A percentile compares a stretch with the other conserved stretches of the same genome.
phyloP scores from a whole-genome alignment of 2,797 vertebrate species.

The Ispidina lecontei region DNA sequence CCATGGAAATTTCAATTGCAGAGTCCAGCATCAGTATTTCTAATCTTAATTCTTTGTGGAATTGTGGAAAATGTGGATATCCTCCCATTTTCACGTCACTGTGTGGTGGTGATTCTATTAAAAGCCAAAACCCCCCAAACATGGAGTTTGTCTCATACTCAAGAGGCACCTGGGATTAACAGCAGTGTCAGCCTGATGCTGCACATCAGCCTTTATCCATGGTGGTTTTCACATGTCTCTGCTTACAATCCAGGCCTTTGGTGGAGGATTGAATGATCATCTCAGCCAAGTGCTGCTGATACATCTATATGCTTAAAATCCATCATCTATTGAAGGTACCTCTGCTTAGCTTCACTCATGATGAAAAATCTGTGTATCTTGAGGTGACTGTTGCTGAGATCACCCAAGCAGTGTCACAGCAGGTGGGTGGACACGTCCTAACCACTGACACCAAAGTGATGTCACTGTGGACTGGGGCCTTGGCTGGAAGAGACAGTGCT shows the following conservation, averaged over 20 bases:
- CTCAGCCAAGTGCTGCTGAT: not conserved
- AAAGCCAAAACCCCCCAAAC: not conserved
- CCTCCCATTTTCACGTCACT: not conserved
- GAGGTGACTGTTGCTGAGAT: not conserved
- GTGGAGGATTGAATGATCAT: not conserved
- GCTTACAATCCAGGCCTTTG: not conserved
- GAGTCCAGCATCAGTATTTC: not conserved
- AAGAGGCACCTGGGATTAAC: not conserved
- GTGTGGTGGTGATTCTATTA: not conserved
- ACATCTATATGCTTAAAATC: rapidly evolving
- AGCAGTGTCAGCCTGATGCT: not conserved
- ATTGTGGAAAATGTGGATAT: not conserved
- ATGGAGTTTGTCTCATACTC: not conserved
- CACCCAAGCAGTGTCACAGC: not conserved
- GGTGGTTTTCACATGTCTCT: not conserved
- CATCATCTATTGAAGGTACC: not conserved
- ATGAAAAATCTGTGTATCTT: not conserved
- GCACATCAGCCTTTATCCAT: not conserved
- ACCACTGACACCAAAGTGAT: not conserved
- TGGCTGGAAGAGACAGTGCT: not conserved
- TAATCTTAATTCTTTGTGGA: not conserved
- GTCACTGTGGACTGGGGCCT: not conserved
- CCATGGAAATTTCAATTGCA: not conserved
- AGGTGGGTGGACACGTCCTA: not conserved
- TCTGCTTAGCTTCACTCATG: not conserved